phyloP scores from a whole-genome alignment of 2,113 vertebrate species.

The Nettapus auritus region DNA sequence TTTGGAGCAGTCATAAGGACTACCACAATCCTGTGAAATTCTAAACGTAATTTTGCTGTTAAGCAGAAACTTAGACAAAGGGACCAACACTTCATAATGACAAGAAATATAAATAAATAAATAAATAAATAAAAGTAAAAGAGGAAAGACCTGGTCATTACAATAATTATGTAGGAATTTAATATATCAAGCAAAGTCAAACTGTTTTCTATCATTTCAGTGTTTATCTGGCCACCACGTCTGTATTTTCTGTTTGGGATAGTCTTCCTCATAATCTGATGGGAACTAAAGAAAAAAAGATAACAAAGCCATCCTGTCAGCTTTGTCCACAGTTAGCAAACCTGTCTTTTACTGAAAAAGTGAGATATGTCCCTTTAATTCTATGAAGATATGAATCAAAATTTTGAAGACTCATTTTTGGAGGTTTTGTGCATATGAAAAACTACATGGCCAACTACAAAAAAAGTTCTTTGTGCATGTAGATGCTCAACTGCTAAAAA shows the following conservation, averaged over 20 bases:
- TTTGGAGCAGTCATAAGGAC: background rate
- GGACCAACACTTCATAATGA: background rate
- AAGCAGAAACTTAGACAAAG: background rate
- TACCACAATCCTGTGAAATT: background rate
- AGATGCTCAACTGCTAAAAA: background rate
- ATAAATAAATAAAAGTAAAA: background rate
- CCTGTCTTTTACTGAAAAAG: background rate
- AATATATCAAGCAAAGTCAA: background rate
- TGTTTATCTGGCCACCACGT: background rate
- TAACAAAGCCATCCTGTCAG: background rate
- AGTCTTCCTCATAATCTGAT: background rate
- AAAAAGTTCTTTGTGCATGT: background rate
- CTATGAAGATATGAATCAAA: background rate
- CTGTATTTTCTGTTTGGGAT: background rate
- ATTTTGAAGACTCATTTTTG: background rate
- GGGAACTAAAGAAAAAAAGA: background rate
- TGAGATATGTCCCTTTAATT: background rate
- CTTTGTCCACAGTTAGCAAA: background rate
- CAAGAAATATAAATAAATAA: background rate
- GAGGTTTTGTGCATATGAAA: background rate
- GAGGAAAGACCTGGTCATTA: background rate
- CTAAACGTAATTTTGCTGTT: background rate
- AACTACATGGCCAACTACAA: background rate
- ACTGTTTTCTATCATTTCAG: background rate
- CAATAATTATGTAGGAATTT: background rate